Base-by-base conservation (phyloP, 2,888 invertebrate species). In the Ophioninae sp. region DNA sequence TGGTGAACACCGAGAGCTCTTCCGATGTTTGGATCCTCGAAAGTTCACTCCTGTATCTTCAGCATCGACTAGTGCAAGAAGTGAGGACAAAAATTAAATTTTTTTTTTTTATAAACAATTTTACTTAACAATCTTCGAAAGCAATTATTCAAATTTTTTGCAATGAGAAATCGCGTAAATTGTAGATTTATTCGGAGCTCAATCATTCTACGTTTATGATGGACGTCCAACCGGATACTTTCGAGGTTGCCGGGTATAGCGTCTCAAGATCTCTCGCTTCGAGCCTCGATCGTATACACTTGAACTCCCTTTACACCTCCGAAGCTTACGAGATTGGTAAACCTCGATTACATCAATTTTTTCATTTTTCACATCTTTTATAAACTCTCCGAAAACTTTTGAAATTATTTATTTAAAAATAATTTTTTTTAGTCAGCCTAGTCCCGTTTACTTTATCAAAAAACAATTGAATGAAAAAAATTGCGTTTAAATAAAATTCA, bases 41-140 rank as follows among this genome's bases (percentile, higher is more conserved):
- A 87, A 94, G 95, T 9, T 94, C 94, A 72, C 93, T 94, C 44
- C 90, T 93, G 41, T 94, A 94, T 88, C 91, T 95, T 23, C 93
- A 94, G 86, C 93, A 94, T 84, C 86, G 90, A 2, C 74, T 92
- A 6, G 72, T 88, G 6, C 72, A 86, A 76, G 87, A 93, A 93
- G 85, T 90, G 92, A 86, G 90, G 20, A 58, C 20, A 58, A 23
- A n/a, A 67, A 3, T n/a, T n/a, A n/a, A n/a, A n/a, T n/a, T n/a
- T n/a, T 37, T 17, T 67, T 22, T 68, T 79, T 41, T 5, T 7
- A 22, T 17, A 10, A 0, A n/a, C 20, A 6, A 63, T 51, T 69
- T 64, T 20, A 23, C 69, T 41, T 10, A 8, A 6, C 10, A 10
- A 17, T 20, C n/a, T 44, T 75, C 56, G 63, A 44, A n/a, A n/a